phyloP scores from a whole-genome alignment of 2,113 vertebrate genomes.

The Charadrius vociferus region DNA sequence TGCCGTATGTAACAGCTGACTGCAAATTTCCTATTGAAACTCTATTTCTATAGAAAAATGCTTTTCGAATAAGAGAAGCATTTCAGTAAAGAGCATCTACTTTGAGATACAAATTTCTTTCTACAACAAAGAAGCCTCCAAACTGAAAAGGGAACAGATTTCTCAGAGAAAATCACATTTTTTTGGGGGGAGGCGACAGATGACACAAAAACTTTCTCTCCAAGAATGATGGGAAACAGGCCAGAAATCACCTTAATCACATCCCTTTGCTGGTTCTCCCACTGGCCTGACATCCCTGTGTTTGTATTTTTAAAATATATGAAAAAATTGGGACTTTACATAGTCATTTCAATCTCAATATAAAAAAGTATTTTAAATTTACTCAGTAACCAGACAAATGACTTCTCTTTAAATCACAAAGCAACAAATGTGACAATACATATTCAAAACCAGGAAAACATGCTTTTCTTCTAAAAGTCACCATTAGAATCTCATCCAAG shows the following conservation, averaged over 20 bases:
- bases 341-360: background rate
- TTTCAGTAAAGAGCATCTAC: constrained; percentile 31
- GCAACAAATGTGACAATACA: background rate
- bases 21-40: constrained; percentile 56
- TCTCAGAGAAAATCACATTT: background rate
- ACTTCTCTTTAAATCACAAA: background rate
- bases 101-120: constrained; percentile 47
- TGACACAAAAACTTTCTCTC: background rate
- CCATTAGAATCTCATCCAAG: background rate
- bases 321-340: background rate
- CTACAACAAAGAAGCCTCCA: background rate
- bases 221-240: background rate
- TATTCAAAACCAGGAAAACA: background rate
- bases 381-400: background rate
- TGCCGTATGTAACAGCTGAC: background rate
- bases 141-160: constrained; percentile 35
- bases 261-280: background rate
- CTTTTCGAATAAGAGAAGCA: constrained; percentile 20
- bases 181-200: too few species aligned
- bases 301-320: background rate
- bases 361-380: background rate
- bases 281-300: background rate
- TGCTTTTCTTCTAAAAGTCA: background rate
- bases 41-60: constrained; percentile 42
- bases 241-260: constrained; percentile 2